Percentiles rank a stretch among this genome's conserved stretches.
Evolutionary conservation across 2,888 invertebrate species (phyloP).

Genomic region (Apantesis nais): DNA sequence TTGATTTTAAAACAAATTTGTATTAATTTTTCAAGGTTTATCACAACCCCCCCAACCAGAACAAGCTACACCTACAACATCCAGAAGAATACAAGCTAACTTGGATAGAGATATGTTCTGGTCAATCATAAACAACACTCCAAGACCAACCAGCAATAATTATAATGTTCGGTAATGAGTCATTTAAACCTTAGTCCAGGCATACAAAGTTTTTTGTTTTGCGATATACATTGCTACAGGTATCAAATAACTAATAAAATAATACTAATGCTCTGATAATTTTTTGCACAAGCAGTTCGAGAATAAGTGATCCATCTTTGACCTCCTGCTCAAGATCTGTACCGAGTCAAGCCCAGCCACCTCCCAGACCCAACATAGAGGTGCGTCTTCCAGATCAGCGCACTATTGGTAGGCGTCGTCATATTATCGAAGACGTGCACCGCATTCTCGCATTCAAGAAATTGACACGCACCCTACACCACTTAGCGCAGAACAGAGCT

Average conservation of each 20-base stretch:
- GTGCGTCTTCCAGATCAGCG: constrained; percentile 15
- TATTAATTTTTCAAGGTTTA: constrained; percentile 23
- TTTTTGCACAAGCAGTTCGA: constrained; percentile 21
- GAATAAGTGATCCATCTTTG: constrained; percentile 22
- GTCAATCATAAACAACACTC: constrained; percentile 53
- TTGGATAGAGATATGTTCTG: constrained; percentile 59
- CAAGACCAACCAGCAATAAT: constrained; percentile 20
- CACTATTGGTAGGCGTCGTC: constrained; percentile 25
- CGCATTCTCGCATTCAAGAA: constrained; percentile 59
- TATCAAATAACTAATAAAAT: background rate
- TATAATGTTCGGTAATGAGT: constrained; percentile 20
- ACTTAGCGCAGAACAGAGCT: constrained; percentile 29
- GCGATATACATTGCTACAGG: background rate
- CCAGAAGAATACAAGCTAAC: constrained; percentile 39
- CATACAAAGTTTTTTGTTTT: background rate
- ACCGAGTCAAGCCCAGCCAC: background rate
- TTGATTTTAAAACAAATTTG: background rate
- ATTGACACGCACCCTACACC: constrained; percentile 46
- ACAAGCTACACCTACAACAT: constrained; percentile 23
- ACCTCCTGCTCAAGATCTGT: constrained; percentile 23
- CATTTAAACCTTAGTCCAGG: background rate
- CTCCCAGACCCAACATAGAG: constrained; percentile 2
- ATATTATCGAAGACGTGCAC: constrained; percentile 45
- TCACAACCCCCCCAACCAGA: constrained; percentile 24
- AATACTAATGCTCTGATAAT: no score